phyloP scores from a whole-genome alignment of 1,140 invertebrate genomes.

The Trichomalopsis sarcophagae region DNA sequence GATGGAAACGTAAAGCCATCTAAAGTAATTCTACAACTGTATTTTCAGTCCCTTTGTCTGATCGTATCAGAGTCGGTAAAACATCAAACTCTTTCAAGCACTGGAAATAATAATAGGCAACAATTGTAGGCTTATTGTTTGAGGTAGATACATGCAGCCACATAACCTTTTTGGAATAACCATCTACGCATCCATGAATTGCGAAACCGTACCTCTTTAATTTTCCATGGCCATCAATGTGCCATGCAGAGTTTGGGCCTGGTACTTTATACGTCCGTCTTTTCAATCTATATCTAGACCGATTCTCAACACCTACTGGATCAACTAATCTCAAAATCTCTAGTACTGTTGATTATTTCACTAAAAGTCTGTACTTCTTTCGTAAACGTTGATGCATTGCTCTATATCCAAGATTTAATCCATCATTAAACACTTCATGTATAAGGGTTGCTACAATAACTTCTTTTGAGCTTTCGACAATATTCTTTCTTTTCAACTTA shows the following conservation, averaged over 20 bases:
- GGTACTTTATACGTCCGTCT: constrained; percentile 50
- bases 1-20: not conserved
- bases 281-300: not conserved
- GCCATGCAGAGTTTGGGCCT: constrained; percentile 64
- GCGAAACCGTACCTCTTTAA: constrained; percentile 43
- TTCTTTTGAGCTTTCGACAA: not conserved
- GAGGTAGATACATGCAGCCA: constrained; percentile 58
- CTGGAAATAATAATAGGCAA: constrained; percentile 57
- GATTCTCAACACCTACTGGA: not conserved
- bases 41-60: constrained; percentile 57
- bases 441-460: not conserved
- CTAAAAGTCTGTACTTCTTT: not conserved
- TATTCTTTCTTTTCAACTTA: not conserved
- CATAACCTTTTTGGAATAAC: constrained; percentile 60
- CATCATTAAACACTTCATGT: not conserved
- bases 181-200: constrained; percentile 51
- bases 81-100: constrained; percentile 44
- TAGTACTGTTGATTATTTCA: not conserved
- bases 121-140: constrained; percentile 56
- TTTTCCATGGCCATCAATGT: constrained; percentile 65
- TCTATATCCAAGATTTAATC: not conserved
- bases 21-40: constrained; percentile 29
- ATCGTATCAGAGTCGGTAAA: constrained; percentile 53
- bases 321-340: not conserved
- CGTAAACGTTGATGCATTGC: not conserved